These are phyloP conservation scores for Drosophila cracens DNA, from an alignment of 2,888 invertebrate genomes.

Conservation along the genomic window DNA sequence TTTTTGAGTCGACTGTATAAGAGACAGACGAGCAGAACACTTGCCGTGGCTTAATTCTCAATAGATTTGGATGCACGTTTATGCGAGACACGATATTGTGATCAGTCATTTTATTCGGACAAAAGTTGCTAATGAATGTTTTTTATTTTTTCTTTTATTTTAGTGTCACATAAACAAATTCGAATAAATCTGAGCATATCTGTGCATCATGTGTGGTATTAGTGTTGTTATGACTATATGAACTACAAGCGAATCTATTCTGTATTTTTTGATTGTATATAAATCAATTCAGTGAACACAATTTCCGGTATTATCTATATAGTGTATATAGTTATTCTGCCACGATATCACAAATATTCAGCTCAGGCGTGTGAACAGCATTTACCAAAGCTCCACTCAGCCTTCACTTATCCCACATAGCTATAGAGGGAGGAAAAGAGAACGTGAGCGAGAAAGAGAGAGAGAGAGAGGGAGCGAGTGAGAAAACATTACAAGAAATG, in stretches of 20 bases:
- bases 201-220: neutral
- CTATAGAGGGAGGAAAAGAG: slow-evolving; percentile 5
- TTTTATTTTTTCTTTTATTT: neutral
- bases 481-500: slow-evolving; percentile 28
- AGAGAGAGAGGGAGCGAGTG: slow-evolving; percentile 8
- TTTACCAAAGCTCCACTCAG: slow-evolving; percentile 16
- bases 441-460: neutral
- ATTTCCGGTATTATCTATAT: neutral
- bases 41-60: slow-evolving; percentile 31
- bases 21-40: slow-evolving; percentile 33
- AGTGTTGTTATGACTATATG: neutral
- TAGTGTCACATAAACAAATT: neutral
- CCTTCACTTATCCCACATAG: slow-evolving; percentile 7
- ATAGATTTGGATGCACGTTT: slow-evolving; percentile 30
- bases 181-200: neutral
- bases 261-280: neutral
- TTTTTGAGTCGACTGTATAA: slow-evolving; percentile 26
- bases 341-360: slow-evolving; percentile 1
- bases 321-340: neutral
- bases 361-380: slow-evolving; percentile 4
- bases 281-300: neutral
- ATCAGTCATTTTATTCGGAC: neutral
- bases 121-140: neutral
- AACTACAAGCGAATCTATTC: neutral
- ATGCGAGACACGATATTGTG: slow-evolving; percentile 19